Percentiles rank a stretch among this genome's conserved stretches.
Evolutionary conservation across 2,888 invertebrate genomes (phyloP).

Genomic region (Leuctra nigra): DNA sequence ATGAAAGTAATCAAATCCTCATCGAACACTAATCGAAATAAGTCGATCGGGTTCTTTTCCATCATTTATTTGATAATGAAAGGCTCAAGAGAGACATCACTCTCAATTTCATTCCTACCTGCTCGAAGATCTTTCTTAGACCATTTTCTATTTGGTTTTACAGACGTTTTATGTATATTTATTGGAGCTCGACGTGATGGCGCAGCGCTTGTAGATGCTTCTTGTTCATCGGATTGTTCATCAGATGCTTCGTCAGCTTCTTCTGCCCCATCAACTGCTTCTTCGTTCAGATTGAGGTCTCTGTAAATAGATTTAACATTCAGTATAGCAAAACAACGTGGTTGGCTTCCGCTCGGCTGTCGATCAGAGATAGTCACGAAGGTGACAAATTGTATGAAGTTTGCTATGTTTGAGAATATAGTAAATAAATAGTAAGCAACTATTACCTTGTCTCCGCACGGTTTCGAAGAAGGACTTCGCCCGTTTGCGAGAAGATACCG

Average conservation of each 20-base stretch:
- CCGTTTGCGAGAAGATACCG: background rate
- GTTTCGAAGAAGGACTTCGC: background rate
- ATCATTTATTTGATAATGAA: background rate
- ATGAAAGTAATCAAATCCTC: constrained; percentile 13
- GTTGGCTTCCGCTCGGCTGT: no score
- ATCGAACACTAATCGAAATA: constrained; percentile 22
- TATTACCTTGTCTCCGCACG: background rate
- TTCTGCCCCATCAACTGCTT: background rate
- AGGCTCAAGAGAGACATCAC: background rate
- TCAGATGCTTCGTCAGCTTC: background rate
- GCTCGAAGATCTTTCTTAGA: background rate
- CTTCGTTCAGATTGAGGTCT: background rate
- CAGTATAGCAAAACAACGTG: no score
- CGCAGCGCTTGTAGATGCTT: background rate
- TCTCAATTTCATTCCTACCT: background rate
- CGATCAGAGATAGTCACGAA: no score
- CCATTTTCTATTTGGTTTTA: background rate
- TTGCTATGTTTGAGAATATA: no score
- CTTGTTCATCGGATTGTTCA: background rate
- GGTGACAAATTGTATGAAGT: no score
- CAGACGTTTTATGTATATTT: background rate
- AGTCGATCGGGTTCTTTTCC: constrained; percentile 5
- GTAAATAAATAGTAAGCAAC: no score
- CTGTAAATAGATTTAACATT: no score
- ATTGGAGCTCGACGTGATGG: background rate